A percentile compares a stretch with the other conserved stretches of the same genome.
Evolutionary conservation across 2,113 vertebrate genomes (phyloP).

Genomic region (Psittacula cyanocephala): DNA sequence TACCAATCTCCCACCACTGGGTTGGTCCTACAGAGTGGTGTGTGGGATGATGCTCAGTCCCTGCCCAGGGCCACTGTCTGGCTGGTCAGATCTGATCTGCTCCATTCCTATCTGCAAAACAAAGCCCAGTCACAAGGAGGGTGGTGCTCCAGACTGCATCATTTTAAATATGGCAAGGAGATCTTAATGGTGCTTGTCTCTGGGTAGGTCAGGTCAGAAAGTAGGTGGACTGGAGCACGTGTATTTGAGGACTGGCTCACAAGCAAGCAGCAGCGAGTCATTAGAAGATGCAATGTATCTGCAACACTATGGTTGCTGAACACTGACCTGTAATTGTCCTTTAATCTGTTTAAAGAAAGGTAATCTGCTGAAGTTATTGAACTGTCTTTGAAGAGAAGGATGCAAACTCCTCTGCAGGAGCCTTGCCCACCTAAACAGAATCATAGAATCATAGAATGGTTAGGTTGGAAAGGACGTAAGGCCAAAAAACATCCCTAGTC

Average conservation of each 20-base stretch:
- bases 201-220: background rate
- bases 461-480: background rate
- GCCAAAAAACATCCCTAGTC: background rate
- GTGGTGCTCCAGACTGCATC: background rate
- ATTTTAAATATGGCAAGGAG: background rate
- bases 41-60: background rate
- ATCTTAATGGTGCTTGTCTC: background rate
- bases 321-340: background rate
- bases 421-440: background rate
- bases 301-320: background rate
- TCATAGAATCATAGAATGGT: background rate
- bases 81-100: background rate
- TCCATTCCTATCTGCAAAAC: background rate
- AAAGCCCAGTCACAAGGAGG: background rate
- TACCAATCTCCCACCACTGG: rapidly evolving
- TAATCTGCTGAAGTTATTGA: background rate
- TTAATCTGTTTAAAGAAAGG: background rate
- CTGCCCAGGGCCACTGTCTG: background rate
- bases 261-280: background rate
- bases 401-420: background rate
- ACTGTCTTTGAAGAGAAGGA: background rate
- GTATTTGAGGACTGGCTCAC: background rate
- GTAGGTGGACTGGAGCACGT: rapidly evolving
- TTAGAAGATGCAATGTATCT: background rate
- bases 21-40: rapidly evolving